phyloP scores from a whole-genome alignment of 2,113 vertebrate genomes.

The Egretta garzetta region DNA sequence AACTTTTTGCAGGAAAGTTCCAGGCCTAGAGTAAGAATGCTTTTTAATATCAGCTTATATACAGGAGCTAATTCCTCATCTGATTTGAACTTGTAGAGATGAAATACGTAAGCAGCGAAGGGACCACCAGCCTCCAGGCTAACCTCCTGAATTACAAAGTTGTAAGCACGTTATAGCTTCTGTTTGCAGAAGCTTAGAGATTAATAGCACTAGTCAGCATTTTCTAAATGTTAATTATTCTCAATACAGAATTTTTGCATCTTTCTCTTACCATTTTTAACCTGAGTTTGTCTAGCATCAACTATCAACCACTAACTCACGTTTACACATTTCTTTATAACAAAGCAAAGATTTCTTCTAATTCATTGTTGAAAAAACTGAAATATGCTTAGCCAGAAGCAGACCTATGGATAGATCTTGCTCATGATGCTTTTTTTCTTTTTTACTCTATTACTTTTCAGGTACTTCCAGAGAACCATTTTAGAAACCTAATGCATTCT shows the following conservation, averaged over 20 bases:
- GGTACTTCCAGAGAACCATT: neutral
- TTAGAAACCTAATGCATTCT: neutral
- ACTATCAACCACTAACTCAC: neutral
- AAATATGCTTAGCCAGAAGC: neutral
- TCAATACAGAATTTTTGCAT: neutral
- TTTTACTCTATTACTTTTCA: neutral
- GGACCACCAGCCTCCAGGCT: neutral
- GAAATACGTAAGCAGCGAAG: neutral
- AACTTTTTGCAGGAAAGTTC: neutral
- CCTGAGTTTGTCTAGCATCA: neutral
- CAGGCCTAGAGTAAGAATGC: neutral
- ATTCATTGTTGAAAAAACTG: neutral
- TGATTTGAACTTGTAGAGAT: neutral
- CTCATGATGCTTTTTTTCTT: neutral
- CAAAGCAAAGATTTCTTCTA: neutral
- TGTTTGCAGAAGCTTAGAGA: neutral
- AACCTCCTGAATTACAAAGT: neutral
- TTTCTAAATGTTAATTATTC: neutral
- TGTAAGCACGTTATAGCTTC: neutral
- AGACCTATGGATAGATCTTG: neutral
- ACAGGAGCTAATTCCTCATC: neutral
- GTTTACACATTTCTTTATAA: neutral
- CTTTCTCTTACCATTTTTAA: neutral
- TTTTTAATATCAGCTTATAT: neutral
- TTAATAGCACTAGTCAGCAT: neutral